These are phyloP conservation scores for Idaea biselata DNA, from an alignment of 2,888 invertebrate species.

Conservation along the genomic window DNA sequence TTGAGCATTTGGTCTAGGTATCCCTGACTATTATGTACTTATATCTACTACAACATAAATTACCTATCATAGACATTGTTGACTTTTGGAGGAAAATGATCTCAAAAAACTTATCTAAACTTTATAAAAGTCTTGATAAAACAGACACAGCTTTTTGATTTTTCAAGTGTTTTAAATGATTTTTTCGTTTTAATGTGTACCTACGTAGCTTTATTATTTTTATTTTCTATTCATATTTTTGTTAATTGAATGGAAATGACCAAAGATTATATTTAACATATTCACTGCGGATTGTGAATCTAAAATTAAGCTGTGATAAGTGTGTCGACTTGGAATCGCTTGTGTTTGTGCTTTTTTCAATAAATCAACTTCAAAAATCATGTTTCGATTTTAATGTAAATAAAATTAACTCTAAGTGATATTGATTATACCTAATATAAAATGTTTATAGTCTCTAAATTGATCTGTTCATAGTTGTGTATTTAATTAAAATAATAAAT, in stretches of 20 bases:
- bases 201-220: too few species aligned
- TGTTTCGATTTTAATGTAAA: slow-evolving; percentile 41
- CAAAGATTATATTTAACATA: slow-evolving; percentile 41
- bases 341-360: slow-evolving; percentile 20
- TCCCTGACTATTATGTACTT: too few species aligned
- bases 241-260: slow-evolving; percentile 34
- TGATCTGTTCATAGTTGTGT: slow-evolving; percentile 59
- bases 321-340: slow-evolving; percentile 38
- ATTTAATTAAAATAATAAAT: slow-evolving; percentile 42
- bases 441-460: slow-evolving; percentile 28
- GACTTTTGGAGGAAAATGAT: background rate
- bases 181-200: background rate
- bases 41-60: background rate
- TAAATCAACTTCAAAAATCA: slow-evolving; percentile 23
- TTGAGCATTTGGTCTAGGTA: too few species aligned
- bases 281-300: slow-evolving; percentile 46
- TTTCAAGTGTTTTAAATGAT: background rate
- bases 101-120: background rate
- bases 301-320: slow-evolving; percentile 74
- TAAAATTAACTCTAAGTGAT: slow-evolving; percentile 27
- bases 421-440: slow-evolving; percentile 10
- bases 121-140: background rate
- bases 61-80: slow-evolving; percentile 7
- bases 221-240: background rate
- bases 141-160: background rate